Percentiles rank a stretch among this genome's conserved stretches.
These are phyloP conservation scores for Stichopus horrens DNA, from an alignment of 53 echinoderm and acorn worm species.

Conservation along the genomic window DNA sequence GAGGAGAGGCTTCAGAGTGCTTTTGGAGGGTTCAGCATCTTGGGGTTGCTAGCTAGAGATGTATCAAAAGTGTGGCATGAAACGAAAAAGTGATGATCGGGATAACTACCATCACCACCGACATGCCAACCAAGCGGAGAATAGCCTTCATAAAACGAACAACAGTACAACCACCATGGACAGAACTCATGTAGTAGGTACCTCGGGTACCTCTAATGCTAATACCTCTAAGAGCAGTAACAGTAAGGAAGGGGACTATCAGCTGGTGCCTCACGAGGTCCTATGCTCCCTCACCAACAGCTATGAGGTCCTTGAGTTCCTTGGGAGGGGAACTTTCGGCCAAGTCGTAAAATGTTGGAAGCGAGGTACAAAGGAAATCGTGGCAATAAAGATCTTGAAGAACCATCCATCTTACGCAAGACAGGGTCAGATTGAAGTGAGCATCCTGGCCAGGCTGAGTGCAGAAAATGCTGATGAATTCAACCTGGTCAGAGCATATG, in stretches of 20 bases:
- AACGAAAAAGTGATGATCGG: constrained; percentile 95
- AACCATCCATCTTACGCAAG: constrained; percentile 98
- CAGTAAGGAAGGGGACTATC: constrained; percentile 93
- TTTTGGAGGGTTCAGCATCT: neutral
- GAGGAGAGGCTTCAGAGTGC: constrained; percentile 29
- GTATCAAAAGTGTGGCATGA: constrained; percentile 98
- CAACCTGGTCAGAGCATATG: constrained; percentile 95
- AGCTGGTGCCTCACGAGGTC: constrained; percentile 95
- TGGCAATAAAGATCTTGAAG: constrained; percentile 98
- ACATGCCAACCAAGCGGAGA: constrained; percentile 63
- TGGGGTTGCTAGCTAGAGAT: constrained; percentile 71
- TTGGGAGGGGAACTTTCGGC: constrained; percentile 95
- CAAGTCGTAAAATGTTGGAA: constrained; percentile 99
- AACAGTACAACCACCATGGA: constrained; percentile 55
- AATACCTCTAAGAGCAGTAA: constrained; percentile 79
- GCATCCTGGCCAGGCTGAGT: constrained; percentile 85
- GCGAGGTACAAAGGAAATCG: constrained; percentile 99
- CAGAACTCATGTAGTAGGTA: constrained; percentile 43
- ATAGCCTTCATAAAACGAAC: constrained; percentile 50
- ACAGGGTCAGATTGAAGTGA: constrained; percentile 98
- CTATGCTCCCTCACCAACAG: constrained; percentile 93
- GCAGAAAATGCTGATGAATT: constrained; percentile 98
- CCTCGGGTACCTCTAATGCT: constrained; percentile 61
- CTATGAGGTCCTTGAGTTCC: constrained; percentile 95
- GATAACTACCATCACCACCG: constrained; percentile 71